phyloP scores from a whole-genome alignment of 1,140 invertebrate species.

The Zaprionus africanus region DNA sequence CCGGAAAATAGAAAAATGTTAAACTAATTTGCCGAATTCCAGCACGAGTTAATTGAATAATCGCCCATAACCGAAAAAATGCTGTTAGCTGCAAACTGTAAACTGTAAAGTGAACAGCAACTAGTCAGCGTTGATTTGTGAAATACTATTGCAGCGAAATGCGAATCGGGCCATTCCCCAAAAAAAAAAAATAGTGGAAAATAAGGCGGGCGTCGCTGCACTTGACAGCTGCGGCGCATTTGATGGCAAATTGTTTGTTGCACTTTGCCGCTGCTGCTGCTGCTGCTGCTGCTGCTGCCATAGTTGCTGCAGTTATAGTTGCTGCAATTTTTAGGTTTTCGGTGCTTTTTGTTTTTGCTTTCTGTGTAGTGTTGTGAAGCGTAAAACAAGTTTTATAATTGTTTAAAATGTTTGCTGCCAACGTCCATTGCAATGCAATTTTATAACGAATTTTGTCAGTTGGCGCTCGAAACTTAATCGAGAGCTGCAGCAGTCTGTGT shows the following conservation, averaged over 20 bases:
- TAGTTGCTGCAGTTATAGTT: conserved; percentile 40
- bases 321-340: conserved; percentile 25
- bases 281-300: background rate
- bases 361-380: conserved; percentile 71
- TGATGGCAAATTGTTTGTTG: conserved; percentile 78
- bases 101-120: conserved; percentile 15
- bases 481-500: conserved; percentile 36
- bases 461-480: conserved; percentile 77
- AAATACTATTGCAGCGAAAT: conserved; percentile 37
- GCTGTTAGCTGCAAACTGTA: background rate
- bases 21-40: background rate
- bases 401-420: conserved; percentile 78
- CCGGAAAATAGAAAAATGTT: background rate
- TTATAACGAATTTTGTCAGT: conserved; percentile 82
- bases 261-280: conserved; percentile 57
- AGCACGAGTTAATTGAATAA: conserved; percentile 4
- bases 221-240: conserved; percentile 78
- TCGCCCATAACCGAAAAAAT: background rate
- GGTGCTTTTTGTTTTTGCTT: conserved; percentile 28
- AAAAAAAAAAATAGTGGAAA: conserved; percentile 8
- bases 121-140: conserved; percentile 34
- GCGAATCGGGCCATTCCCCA: conserved; percentile 9
- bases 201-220: conserved; percentile 48
- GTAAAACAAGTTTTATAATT: conserved; percentile 83
- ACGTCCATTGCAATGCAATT: conserved; percentile 74